These are phyloP conservation scores for Trileptium ribeirensis DNA, from an alignment of 2,888 invertebrate genomes.

Conservation along the genomic window DNA sequence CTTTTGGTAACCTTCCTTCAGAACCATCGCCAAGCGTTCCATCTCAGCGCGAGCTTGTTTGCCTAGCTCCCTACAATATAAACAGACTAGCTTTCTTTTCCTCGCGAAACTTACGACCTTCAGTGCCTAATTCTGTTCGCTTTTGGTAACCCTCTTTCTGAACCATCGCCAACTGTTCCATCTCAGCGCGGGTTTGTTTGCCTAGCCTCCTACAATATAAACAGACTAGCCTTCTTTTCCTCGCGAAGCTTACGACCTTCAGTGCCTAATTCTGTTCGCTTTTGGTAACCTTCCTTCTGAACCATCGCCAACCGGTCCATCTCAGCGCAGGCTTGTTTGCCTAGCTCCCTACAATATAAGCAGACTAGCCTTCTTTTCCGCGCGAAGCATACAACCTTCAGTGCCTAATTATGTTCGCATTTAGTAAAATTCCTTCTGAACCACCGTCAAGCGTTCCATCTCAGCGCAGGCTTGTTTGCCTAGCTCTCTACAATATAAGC, in stretches of 20 bases:
- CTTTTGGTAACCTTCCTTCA: constrained; percentile 70
- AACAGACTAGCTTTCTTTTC: background rate
- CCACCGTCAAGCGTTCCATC: constrained; percentile 65
- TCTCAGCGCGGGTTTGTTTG: constrained; percentile 54
- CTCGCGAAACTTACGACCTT: background rate
- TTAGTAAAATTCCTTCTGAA: constrained; percentile 71
- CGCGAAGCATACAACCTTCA: background rate
- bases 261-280: too few relatives aligned
- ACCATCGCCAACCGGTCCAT: too few relatives aligned
- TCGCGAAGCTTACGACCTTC: too few relatives aligned
- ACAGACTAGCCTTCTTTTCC: too few relatives aligned
- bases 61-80: constrained; percentile 59
- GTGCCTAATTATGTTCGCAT: constrained; percentile 63
- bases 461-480: constrained; percentile 54
- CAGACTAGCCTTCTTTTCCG: too few relatives aligned
- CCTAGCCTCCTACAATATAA: constrained; percentile 60
- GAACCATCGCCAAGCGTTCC: constrained; percentile 65
- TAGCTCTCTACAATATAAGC: constrained; percentile 59
- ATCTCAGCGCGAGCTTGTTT: constrained; percentile 57
- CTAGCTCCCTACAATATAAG: too few relatives aligned
- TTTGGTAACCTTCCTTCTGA: constrained; percentile 72
- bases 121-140: constrained; percentile 66
- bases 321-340: too few relatives aligned
- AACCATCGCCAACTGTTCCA: constrained; percentile 66
- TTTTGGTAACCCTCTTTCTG: constrained; percentile 71